Evolutionary conservation across 2,888 invertebrate genomes (phyloP), one percentile per base, ranked within the genome.

Genomic region (Nephrotoma flavescens): DNA sequence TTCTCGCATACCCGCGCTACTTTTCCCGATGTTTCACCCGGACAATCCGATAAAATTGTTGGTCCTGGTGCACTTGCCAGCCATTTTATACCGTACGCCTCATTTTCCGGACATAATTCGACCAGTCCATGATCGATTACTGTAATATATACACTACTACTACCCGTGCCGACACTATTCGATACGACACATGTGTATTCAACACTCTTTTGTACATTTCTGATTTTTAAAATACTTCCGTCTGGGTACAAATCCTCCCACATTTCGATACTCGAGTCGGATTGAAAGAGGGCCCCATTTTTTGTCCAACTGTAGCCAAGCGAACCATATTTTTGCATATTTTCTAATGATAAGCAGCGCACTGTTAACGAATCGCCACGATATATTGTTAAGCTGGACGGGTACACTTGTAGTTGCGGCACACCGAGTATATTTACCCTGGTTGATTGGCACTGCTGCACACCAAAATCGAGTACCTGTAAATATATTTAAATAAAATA

Each of bases 181-280:
- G 94, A 87, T 0, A 96, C 96, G 89, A 95, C 94, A 89, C 97
- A 97, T 0, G 95, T 94, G 89, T 95, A 97, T 88, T 94, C 94
- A 0, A 95, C 94, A 0, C 96, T 95, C 94, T 95, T 96, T 95
- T 96, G 90, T 85, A 95, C 94, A 89, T 95, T 95, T 89, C 94
- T 95, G 42, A 97, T 94, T 90, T 96, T 95, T 5, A 97, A 92
- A 87, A 97, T 95, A 89, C 96, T 96, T 7, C 97, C 97, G 87
- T 95, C 95, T 0, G 97, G 97, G 90, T 95, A 96, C 42, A 97
- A 92, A 89, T 97, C 96, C 90, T 97, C 97, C 95, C 96, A 96
- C 89, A 96, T 95, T 89, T 96, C 96, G n/a, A 93, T 93, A 6
- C 95, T 95, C 0, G 95, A 95, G 86, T 94, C 94, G 87, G 96